Percentiles rank a stretch among this genome's conserved stretches.
Evolutionary conservation across 2,113 vertebrate genomes (phyloP).

Genomic region (Rutilus rutilus): DNA sequence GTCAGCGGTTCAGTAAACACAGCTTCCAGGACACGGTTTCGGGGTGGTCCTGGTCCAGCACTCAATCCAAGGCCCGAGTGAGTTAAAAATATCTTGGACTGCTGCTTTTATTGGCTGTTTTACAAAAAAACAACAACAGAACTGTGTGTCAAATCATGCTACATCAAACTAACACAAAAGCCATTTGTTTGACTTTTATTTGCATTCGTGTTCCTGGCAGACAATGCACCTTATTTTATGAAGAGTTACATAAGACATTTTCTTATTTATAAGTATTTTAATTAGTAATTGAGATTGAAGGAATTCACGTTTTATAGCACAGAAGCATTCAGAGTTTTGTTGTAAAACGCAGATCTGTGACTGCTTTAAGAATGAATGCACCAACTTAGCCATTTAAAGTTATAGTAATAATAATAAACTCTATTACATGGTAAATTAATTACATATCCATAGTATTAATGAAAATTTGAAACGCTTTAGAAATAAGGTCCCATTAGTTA

Average conservation of each 20-base stretch:
- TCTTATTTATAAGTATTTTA: neutral
- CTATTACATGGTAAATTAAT: no score
- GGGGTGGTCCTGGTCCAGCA: conserved; percentile 7
- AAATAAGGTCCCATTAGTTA: neutral
- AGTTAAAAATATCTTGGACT: conserved; percentile 9
- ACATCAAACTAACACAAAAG: neutral
- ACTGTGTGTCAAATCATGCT: neutral
- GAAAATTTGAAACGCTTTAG: neutral
- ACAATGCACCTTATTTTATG: neutral
- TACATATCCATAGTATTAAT: neutral
- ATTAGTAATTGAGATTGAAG: neutral
- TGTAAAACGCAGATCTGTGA: no score
- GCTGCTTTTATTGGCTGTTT: conserved; percentile 4
- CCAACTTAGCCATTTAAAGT: no score
- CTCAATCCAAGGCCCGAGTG: neutral
- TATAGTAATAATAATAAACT: no score
- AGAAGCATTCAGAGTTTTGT: no score
- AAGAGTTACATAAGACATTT: neutral
- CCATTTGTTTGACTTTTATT: neutral
- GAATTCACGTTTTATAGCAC: neutral
- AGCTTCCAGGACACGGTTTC: no score
- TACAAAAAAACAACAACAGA: neutral
- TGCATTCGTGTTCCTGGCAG: neutral
- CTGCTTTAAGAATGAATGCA: no score
- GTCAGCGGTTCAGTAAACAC: neutral